Conservation (phyloP, 1,140 invertebrate genomes). For the Drosophila jambulina region DNA sequence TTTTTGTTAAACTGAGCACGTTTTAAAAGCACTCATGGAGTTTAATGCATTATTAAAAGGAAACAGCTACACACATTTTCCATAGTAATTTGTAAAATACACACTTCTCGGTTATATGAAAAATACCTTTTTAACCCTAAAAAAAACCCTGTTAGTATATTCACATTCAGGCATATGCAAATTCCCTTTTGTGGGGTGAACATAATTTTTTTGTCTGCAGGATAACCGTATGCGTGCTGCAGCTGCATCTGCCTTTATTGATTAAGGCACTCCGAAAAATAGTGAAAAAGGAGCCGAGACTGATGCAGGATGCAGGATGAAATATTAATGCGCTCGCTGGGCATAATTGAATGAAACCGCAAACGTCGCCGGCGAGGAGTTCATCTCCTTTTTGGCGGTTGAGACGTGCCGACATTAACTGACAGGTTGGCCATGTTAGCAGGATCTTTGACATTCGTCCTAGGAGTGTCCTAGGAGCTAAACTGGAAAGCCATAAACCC, state of each 20-base stretch:
- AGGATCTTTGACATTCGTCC: background rate
- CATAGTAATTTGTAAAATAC: background rate
- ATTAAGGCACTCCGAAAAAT: slow-evolving; percentile 37
- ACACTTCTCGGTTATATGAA: no score
- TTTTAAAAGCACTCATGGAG: no score
- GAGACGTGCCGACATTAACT: slow-evolving; percentile 16
- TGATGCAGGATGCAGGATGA: slow-evolving; percentile 19
- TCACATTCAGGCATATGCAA: background rate
- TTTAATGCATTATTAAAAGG: background rate
- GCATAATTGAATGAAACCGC: slow-evolving; percentile 74
- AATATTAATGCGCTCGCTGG: slow-evolving; percentile 58
- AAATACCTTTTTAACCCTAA: background rate
- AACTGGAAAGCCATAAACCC: slow-evolving; percentile 35
- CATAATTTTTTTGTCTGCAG: background rate
- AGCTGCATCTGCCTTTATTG: slow-evolving; percentile 52
- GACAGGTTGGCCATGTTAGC: slow-evolving; percentile 10
- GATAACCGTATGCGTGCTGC: slow-evolving; percentile 11
- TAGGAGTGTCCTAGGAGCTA: background rate
- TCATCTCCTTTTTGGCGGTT: slow-evolving; percentile 29
- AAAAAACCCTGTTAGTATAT: background rate
- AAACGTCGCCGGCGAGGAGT: slow-evolving; percentile 43
- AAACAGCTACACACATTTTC: background rate
- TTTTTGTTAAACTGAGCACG: background rate
- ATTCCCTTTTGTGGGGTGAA: background rate
- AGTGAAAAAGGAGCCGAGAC: background rate